Evolutionary conservation across 2,888 invertebrate species (phyloP).

Genomic region (Troglohyphantes excavatus): DNA sequence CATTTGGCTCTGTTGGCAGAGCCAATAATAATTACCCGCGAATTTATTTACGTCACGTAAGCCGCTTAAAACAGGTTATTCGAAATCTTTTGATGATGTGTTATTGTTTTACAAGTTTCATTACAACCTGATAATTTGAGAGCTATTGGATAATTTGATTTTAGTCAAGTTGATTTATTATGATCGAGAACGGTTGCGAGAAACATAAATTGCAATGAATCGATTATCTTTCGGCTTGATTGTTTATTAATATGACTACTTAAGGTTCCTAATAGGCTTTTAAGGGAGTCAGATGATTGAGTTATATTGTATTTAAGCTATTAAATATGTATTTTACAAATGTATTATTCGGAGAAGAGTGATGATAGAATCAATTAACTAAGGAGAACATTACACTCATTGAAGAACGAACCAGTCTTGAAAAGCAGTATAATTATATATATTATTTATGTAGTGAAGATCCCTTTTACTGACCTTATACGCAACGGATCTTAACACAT

Average conservation of each 20-base stretch:
- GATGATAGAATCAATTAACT: too few species aligned
- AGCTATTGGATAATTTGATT: neutral
- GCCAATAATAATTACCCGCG: neutral
- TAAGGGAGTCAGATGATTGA: neutral
- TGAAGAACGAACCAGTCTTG: too few species aligned
- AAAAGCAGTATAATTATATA: too few species aligned
- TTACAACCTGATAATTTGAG: constrained; percentile 1
- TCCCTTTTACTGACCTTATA: too few species aligned
- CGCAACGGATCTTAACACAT: too few species aligned
- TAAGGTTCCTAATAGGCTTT: neutral
- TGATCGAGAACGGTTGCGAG: neutral
- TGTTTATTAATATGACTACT: constrained; percentile 1
- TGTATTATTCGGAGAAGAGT: too few species aligned
- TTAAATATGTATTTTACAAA: neutral
- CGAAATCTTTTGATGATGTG: neutral
- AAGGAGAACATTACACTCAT: too few species aligned
- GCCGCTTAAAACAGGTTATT: neutral
- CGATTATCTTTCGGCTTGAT: neutral
- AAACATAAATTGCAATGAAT: neutral
- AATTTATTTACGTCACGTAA: constrained; percentile 9
- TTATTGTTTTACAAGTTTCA: constrained; percentile 1
- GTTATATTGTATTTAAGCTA: neutral
- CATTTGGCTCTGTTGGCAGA: neutral
- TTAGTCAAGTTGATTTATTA: neutral
- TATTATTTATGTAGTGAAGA: too few species aligned